Conservation (phyloP, 2,888 invertebrate genomes). For the Caenorhabditis sp. region DNA sequence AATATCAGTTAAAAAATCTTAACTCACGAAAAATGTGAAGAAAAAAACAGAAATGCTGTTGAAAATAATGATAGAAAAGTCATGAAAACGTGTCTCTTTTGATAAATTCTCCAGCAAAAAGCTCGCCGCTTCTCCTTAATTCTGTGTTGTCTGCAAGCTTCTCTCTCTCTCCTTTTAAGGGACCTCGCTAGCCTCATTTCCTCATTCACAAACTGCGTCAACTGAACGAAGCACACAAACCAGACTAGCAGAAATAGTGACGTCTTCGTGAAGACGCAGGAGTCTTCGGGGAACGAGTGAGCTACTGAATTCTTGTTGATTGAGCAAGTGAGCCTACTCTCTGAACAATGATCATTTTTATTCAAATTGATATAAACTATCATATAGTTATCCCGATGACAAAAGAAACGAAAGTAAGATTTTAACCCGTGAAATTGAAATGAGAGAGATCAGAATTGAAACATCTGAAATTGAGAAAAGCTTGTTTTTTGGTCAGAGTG, state of each 20-base stretch:
- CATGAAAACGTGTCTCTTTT: too few species aligned
- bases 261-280: not conserved
- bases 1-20: too few species aligned
- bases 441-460: slow-evolving; percentile 14
- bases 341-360: too few species aligned
- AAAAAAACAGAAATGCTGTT: too few species aligned
- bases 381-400: not conserved
- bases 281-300: not conserved
- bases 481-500: too few species aligned
- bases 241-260: not conserved
- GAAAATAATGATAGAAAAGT: too few species aligned
- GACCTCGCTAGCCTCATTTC: not conserved
- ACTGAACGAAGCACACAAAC: slow-evolving; percentile 4
- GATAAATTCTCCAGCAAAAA: too few species aligned
- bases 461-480: slow-evolving; percentile 9
- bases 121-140: not conserved
- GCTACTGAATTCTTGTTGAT: not conserved
- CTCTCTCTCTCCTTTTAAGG: not conserved
- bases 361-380: too few species aligned
- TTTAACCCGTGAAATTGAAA: not conserved
- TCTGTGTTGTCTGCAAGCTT: slow-evolving; percentile 1
- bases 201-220: slow-evolving; percentile 10
- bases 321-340: too few species aligned
- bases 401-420: not conserved
- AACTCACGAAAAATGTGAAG: too few species aligned